Conservation (phyloP, 2,113 vertebrate species). For the Danio rerio region DNA sequence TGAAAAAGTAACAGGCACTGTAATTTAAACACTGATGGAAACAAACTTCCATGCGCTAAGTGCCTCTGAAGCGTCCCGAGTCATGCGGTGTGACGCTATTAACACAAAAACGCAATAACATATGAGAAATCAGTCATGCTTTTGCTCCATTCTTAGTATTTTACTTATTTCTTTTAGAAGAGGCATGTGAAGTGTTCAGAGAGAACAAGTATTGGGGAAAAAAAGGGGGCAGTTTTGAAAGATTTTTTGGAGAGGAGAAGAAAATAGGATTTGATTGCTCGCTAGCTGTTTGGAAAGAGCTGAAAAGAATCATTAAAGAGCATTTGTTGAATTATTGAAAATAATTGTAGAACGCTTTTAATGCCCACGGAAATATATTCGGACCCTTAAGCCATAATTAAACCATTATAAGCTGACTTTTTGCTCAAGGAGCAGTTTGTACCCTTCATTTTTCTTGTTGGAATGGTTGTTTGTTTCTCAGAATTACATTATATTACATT, state of each 20-base stretch:
- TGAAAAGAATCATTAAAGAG: background rate
- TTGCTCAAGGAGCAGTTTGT: background rate
- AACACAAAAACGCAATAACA: conserved; percentile 38
- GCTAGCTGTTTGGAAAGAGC: background rate
- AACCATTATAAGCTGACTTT: background rate
- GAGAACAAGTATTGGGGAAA: background rate
- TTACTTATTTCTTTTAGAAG: background rate
- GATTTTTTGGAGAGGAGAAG: background rate
- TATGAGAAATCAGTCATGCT: conserved; percentile 26
- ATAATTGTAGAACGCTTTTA: background rate
- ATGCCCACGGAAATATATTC: background rate
- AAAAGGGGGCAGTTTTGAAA: background rate
- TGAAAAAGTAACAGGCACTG: conserved; percentile 28
- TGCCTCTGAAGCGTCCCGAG: conserved; percentile 3
- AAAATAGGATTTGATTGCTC: background rate
- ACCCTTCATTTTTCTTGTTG: background rate
- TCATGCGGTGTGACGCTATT: conserved; percentile 32
- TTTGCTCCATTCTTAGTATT: background rate
- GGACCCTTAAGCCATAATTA: background rate
- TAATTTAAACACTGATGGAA: conserved; percentile 11
- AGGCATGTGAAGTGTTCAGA: background rate
- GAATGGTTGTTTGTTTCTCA: background rate
- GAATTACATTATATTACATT: no score
- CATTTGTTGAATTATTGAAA: background rate
- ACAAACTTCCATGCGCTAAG: conserved; percentile 19